phyloP scores from a whole-genome alignment of 2,888 invertebrate genomes.

The Galerucella calmariensis region DNA sequence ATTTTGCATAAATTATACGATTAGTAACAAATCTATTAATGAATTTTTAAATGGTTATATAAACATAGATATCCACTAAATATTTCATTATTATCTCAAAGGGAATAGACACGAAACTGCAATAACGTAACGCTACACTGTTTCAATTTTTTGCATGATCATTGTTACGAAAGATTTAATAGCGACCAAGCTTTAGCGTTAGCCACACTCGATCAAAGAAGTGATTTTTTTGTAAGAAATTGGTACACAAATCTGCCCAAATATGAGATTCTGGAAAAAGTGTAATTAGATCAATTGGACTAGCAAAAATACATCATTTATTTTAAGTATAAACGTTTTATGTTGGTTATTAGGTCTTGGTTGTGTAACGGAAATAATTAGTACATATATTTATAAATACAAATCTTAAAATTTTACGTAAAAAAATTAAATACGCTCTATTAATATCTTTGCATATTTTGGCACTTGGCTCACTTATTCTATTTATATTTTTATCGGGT shows the following conservation, averaged over 20 bases:
- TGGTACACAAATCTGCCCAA: too few relatives aligned
- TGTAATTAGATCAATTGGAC: neutral
- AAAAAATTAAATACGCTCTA: constrained; percentile 29
- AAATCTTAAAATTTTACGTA: constrained; percentile 4
- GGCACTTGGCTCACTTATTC: constrained; percentile 36
- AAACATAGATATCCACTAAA: neutral
- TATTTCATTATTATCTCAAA: too few relatives aligned
- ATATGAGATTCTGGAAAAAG: neutral
- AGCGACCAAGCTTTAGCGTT: too few relatives aligned
- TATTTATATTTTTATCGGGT: constrained; percentile 41
- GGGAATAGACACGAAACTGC: too few relatives aligned
- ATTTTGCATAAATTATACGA: too few relatives aligned
- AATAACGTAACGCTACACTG: too few relatives aligned
- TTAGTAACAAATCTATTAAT: neutral
- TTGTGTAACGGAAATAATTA: constrained; percentile 7
- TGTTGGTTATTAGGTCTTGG: neutral
- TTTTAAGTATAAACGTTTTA: neutral
- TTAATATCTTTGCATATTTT: constrained; percentile 37
- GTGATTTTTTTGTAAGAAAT: too few relatives aligned
- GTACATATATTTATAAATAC: constrained; percentile 3
- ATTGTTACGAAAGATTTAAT: too few relatives aligned
- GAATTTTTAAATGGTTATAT: neutral
- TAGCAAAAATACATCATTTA: neutral
- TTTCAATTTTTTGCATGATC: too few relatives aligned
- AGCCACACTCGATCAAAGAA: too few relatives aligned